Base-by-base conservation (phyloP, 2,113 vertebrate genomes). In the Chaetops frenatus region DNA sequence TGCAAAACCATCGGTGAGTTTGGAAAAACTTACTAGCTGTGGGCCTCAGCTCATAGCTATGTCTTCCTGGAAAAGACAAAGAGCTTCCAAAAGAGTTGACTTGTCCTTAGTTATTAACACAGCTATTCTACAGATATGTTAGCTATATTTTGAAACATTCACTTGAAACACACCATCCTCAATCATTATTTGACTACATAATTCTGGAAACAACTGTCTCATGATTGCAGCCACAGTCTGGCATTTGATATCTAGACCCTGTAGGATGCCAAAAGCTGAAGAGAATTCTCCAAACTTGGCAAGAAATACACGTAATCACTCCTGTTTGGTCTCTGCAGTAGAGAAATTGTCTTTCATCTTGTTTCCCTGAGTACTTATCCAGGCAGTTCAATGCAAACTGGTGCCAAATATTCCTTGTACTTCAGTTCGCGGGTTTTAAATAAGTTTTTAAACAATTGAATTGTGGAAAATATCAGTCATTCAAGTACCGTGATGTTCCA, bases 331-430 rank as follows among this genome's bases (percentile, higher is more conserved):
- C 7, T 29, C 45, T 91, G 16, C 18, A 36, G 12, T 29, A 79
- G 22, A 90, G 14, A 69, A 84, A 58, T 10, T 44, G 4, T 42
- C 11, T 84, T 91, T 38, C 67, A 22, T 61, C 47, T 69, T 57
- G 6, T 66, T 90, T 79, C 11, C 4, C 16, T 36, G 28, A 27
- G 10, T 42, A 36, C 2, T 66, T 57, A 66, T 9, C 38, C 0
- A 2, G 18, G 12, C 0, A 5, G 8, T 73, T 61, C 4, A 0
- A 51, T 23, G 12, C 11, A 70, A 86, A 61, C 8, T 15, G 7
- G 1, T 83, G 19, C 47, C 51, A 38, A 17, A 57, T 10, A 22
- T 40, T 78, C 72, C 27, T 80, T 65, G 15, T 28, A 50, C 6
- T 64, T 73, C 54, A 35, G 14, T 66, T 70, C 61, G 28, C 31